Evolutionary conservation across 2,888 invertebrate genomes (phyloP), one percentile per base, ranked within the genome.

Genomic region (Chrysotoxum bicinctum): DNA sequence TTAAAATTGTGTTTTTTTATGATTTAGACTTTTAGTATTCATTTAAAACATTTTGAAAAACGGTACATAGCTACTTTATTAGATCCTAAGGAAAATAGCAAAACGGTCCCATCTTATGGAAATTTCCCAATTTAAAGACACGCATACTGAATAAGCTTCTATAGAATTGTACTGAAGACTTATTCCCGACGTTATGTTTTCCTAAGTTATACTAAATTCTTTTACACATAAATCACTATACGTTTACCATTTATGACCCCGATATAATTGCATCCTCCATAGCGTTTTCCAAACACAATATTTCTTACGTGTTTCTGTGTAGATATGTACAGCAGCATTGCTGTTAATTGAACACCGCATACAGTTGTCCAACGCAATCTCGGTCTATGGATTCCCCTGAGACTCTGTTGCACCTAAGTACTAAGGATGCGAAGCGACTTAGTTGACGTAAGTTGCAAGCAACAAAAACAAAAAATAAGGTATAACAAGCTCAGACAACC

Each of bases 311-410:
- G n/a, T 21, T 37, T 26, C 23, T 60, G 21, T 23, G 30, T 30
- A n/a, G n/a, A n/a, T n/a, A 6, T 50, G 16, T 54, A 14, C 21
- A 60, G 23, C 37, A 37, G n/a, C 64, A 45, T 32, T 64, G 45
- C 45, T 64, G 78, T 72, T 82, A 76, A 73, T 77, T 82, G 66
- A 83, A 78, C 45, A 60, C 77, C 73, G 60, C 77, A 66, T 54
- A 66, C 54, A 56, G 16, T 35, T 80, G 74, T 56, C 69, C 56
- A 69, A 74, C 74, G 69, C 58, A 78, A 83, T 78, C 73, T 40
- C 19, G 30, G 68, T 45, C 83, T 48, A 74, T 56, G 60, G 60
- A 78, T 40, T 83, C 83, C 83, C 77, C 60, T 48, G 78, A 58
- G 74, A 70, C 64, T 64, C 21, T 48, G 37, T 58, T 43, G 78